Evolutionary conservation across 2,888 invertebrate genomes (phyloP).

Genomic region (Axea sp.): DNA sequence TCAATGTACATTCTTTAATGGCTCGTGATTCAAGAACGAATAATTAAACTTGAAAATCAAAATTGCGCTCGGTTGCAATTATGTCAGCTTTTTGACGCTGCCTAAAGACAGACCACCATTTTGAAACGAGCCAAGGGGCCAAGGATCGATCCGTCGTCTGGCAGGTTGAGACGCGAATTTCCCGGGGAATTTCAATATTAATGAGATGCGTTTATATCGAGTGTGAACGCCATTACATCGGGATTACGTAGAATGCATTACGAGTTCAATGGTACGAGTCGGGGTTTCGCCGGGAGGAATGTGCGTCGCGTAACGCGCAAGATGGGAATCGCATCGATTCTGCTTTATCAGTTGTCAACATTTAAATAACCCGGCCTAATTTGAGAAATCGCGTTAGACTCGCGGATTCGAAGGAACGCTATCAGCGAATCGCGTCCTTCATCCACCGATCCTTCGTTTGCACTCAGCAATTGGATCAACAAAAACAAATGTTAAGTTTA

Average conservation of each 20-base stretch:
- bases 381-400: slow-evolving; percentile 29
- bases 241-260: slow-evolving; percentile 40
- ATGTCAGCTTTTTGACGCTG: too few species aligned
- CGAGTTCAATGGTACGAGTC: slow-evolving; percentile 14
- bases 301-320: slow-evolving; percentile 16
- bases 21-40: too few species aligned
- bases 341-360: slow-evolving; percentile 42
- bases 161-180: slow-evolving; percentile 52
- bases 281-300: slow-evolving; percentile 3
- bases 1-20: too few species aligned
- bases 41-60: too few species aligned
- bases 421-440: too few species aligned
- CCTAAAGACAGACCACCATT: slow-evolving; percentile 29
- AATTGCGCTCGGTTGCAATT: too few species aligned
- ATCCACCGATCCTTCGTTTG: too few species aligned
- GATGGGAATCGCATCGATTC: slow-evolving; percentile 32
- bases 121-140: slow-evolving; percentile 37
- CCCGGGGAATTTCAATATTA: slow-evolving; percentile 58
- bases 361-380: slow-evolving; percentile 34
- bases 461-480: too few species aligned
- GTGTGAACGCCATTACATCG: slow-evolving; percentile 42
- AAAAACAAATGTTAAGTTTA: too few species aligned
- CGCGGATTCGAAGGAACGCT: neutral
- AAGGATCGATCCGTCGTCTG: slow-evolving; percentile 50
- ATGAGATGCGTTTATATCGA: slow-evolving; percentile 55